phyloP scores from a whole-genome alignment of 2,797 vertebrate genomes.

The Nannoperca australis region DNA sequence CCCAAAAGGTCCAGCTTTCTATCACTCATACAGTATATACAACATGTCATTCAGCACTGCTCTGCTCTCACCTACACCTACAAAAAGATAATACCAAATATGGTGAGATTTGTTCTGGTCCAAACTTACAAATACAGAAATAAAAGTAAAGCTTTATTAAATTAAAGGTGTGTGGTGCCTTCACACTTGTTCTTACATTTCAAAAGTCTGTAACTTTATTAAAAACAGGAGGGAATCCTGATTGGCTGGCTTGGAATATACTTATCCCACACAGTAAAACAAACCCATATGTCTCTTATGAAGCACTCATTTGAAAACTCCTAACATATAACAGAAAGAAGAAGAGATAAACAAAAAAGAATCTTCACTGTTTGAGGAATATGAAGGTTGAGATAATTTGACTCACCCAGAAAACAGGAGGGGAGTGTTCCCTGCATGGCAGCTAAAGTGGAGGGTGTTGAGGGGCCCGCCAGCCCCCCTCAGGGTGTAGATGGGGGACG shows the following conservation, averaged over 20 bases:
- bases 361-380: not conserved
- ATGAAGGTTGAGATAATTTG: not conserved
- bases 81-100: not conserved
- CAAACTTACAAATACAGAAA: not conserved
- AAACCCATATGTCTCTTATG: not conserved
- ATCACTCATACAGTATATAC: not conserved
- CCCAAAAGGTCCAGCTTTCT: slow-evolving; percentile 1
- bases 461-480: slow-evolving; percentile 89
- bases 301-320: not conserved
- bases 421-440: slow-evolving; percentile 72
- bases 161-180: not conserved
- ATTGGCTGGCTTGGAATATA: not conserved
- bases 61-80: not conserved
- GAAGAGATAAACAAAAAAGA: not conserved
- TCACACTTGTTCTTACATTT: not conserved
- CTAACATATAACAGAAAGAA: not conserved
- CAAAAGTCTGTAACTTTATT: not conserved
- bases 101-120: not conserved
- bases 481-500: slow-evolving; percentile 91
- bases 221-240: not conserved
- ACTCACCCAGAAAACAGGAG: slow-evolving; percentile 94
- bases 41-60: not conserved
- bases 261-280: not conserved
- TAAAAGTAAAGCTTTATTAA: not conserved
- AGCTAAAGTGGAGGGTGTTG: slow-evolving; percentile 90